These are phyloP conservation scores for Epinotia ramella DNA, from an alignment of 2,888 invertebrate species.

Conservation along the genomic window DNA sequence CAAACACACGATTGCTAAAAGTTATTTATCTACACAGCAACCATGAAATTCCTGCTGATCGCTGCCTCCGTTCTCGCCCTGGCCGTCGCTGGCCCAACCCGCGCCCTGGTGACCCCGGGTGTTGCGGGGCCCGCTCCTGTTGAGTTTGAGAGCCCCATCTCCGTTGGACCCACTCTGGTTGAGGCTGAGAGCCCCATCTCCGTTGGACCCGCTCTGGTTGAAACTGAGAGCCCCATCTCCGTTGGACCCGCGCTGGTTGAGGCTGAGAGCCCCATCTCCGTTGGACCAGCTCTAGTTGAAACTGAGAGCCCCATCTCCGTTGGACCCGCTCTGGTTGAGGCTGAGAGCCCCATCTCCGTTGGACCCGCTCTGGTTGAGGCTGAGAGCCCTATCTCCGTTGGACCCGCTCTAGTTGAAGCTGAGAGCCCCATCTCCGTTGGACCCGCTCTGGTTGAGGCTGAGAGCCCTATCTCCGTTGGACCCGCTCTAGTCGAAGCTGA, in stretches of 20 bases:
- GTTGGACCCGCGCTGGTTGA: constrained; percentile 26
- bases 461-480: constrained; percentile 26
- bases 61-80: constrained; percentile 58
- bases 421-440: constrained; percentile 40
- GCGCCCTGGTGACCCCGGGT: constrained; percentile 50
- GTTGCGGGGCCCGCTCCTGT: constrained; percentile 47
- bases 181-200: constrained; percentile 40
- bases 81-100: constrained; percentile 57
- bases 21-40: constrained; percentile 16
- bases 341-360: neutral
- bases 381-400: constrained; percentile 28
- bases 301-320: constrained; percentile 3
- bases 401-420: too few species aligned
- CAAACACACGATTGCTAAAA: neutral
- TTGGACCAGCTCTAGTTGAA: constrained; percentile 12
- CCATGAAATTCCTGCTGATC: constrained; percentile 59
- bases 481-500: too few species aligned
- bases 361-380: constrained; percentile 12
- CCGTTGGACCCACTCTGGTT: constrained; percentile 3
- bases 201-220: constrained; percentile 30
- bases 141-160: neutral
- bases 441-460: too few species aligned
- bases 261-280: constrained; percentile 34
- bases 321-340: neutral
- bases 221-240: constrained; percentile 12